Conservation (phyloP, 2,113 vertebrate species). For the Tringa solitaria region DNA sequence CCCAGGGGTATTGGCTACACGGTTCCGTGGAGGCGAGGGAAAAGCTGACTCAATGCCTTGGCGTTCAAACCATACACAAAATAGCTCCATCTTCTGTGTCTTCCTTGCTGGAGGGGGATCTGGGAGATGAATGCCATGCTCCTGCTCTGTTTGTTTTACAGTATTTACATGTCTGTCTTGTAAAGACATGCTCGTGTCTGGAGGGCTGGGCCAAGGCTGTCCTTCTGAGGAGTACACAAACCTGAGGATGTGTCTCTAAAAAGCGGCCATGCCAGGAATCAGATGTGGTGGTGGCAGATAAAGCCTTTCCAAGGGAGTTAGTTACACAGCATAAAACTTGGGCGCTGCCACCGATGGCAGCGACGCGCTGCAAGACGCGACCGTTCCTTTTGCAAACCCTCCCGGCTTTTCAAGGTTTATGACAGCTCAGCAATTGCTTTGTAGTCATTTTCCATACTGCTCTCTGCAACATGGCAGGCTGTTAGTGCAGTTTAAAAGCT, state of each 20-base stretch:
- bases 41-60: conserved; percentile 33
- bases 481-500: conserved; percentile 23
- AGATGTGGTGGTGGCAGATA: neutral
- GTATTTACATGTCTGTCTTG: conserved; percentile 38
- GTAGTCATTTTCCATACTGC: neutral
- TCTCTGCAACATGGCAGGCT: neutral
- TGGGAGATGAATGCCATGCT: neutral
- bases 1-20: neutral
- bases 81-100: neutral
- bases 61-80: neutral
- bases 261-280: neutral
- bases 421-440: neutral
- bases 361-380: neutral
- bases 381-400: conserved; percentile 31
- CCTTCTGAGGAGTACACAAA: neutral
- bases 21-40: neutral
- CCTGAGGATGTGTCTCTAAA: neutral
- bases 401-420: conserved; percentile 46
- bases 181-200: conserved; percentile 15
- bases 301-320: neutral
- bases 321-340: neutral
- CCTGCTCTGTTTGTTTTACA: neutral
- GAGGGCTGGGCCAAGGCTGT: neutral
- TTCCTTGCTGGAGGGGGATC: conserved; percentile 1
- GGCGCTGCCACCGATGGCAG: neutral